These are phyloP conservation scores for Colletes latitarsis DNA, from an alignment of 1,140 invertebrate species.

Conservation along the genomic window DNA sequence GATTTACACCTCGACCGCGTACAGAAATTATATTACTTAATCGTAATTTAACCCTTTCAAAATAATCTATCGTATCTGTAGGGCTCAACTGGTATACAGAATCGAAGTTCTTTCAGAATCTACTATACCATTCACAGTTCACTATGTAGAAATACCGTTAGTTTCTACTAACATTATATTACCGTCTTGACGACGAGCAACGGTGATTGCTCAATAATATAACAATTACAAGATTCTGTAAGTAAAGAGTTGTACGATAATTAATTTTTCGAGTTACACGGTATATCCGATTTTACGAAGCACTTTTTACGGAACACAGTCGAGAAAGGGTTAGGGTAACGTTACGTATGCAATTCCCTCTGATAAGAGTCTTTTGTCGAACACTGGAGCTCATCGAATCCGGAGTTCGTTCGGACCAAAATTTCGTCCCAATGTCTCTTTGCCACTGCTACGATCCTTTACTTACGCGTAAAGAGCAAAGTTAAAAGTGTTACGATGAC, in stretches of 20 bases:
- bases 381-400: slow-evolving; percentile 34
- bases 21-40: slow-evolving; percentile 13
- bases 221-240: not conserved
- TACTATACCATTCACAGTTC: slow-evolving; percentile 19
- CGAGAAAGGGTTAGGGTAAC: slow-evolving; percentile 30
- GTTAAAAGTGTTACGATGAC: no score
- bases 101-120: slow-evolving; percentile 7
- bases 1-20: not conserved
- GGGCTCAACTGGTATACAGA: not conserved
- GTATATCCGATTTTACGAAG: not conserved
- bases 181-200: slow-evolving; percentile 16
- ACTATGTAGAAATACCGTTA: slow-evolving; percentile 14
- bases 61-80: slow-evolving; percentile 24
- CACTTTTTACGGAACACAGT: slow-evolving; percentile 25
- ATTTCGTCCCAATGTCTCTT: slow-evolving; percentile 40
- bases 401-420: slow-evolving; percentile 52
- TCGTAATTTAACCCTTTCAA: slow-evolving; percentile 31
- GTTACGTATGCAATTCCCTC: slow-evolving; percentile 29
- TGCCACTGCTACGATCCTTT: not conserved
- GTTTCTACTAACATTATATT: slow-evolving; percentile 37
- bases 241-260: not conserved
- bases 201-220: not conserved
- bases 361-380: slow-evolving; percentile 26
- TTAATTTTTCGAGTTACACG: not conserved
- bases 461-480: not conserved